Percentiles rank a stretch among this genome's conserved stretches.
Conservation (phyloP, 2,888 invertebrate genomes). For the Zelleria hepariella region DNA sequence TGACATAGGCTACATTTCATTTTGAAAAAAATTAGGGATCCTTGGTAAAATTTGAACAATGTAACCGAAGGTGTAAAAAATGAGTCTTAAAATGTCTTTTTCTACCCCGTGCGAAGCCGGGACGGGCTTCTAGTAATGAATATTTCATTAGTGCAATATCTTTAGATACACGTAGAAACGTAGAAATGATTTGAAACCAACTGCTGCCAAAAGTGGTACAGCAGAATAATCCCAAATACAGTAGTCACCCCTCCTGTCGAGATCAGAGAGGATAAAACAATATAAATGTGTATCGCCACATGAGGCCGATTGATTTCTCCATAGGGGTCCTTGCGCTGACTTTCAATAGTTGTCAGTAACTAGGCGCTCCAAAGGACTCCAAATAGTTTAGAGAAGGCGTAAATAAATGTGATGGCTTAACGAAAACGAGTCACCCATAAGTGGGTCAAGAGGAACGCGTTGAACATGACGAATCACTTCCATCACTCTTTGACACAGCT, state of each 20-base stretch:
- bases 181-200: too few relatives aligned
- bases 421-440: constrained; percentile 32
- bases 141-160: too few relatives aligned
- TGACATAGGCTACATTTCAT: too few relatives aligned
- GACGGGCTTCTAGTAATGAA: too few relatives aligned
- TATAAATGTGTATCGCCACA: constrained; percentile 31
- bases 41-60: too few relatives aligned
- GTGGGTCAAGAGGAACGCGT: constrained; percentile 42
- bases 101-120: too few relatives aligned
- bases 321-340: constrained; percentile 30
- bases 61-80: too few relatives aligned
- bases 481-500: constrained; percentile 44
- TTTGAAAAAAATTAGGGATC: too few relatives aligned
- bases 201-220: not conserved
- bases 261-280: constrained; percentile 36
- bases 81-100: too few relatives aligned
- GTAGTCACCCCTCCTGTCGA: constrained; percentile 1
- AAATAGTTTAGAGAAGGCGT: not conserved
- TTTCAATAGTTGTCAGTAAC: constrained; percentile 29
- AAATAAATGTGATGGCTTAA: constrained; percentile 16
- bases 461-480: constrained; percentile 57
- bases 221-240: not conserved
- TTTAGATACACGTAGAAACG: too few relatives aligned
- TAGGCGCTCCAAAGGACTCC: constrained; percentile 2
- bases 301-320: constrained; percentile 43